phyloP scores from a whole-genome alignment of 2,888 invertebrate genomes.

The Operophtera brumata region DNA sequence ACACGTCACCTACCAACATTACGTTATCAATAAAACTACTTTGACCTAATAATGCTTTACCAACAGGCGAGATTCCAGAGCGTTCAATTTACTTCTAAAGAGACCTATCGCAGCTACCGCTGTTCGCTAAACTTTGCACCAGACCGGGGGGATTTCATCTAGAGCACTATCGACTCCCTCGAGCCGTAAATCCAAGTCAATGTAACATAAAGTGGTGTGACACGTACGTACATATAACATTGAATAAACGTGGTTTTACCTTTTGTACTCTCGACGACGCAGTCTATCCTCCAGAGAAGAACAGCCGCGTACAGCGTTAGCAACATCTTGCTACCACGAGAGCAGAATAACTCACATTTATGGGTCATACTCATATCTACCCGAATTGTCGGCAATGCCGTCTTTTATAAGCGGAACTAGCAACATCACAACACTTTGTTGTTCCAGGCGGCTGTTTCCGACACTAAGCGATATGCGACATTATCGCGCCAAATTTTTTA shows the following conservation, averaged over 20 bases:
- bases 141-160: constrained; percentile 1
- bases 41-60: not conserved
- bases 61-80: not conserved
- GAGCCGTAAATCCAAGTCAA: constrained; percentile 13
- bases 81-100: not conserved
- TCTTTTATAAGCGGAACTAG: constrained; percentile 54
- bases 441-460: constrained; percentile 45
- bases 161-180: constrained; percentile 25
- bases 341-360: constrained; percentile 60
- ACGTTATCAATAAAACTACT: too few species aligned
- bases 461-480: constrained; percentile 44
- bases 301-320: constrained; percentile 63
- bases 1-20: too few species aligned
- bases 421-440: constrained; percentile 71
- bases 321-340: constrained; percentile 65
- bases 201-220: constrained; percentile 22
- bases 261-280: constrained; percentile 72
- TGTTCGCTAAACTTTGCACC: not conserved
- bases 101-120: not conserved
- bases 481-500: constrained; percentile 31
- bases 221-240: constrained; percentile 13
- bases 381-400: constrained; percentile 62
- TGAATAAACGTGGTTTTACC: constrained; percentile 51
- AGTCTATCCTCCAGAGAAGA: constrained; percentile 72
- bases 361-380: constrained; percentile 64